A percentile compares a stretch with the other conserved stretches of the same genome.
Evolutionary conservation across 2,113 vertebrate genomes (phyloP).

Genomic region (Crotalus helleri): DNA sequence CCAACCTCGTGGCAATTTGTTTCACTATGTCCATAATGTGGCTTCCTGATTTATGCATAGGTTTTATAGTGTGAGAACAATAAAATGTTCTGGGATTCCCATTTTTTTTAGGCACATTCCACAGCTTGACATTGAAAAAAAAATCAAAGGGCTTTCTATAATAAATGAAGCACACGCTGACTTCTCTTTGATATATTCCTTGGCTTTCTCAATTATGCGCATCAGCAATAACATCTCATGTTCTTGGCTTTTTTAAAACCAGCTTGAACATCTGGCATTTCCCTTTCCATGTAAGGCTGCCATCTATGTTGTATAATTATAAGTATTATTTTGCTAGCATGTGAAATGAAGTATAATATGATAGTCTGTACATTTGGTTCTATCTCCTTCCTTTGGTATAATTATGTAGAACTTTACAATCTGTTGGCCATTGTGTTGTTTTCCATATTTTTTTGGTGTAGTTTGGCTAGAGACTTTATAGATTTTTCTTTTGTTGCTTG

Average conservation of each 20-base stretch:
- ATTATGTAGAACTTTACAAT: background rate
- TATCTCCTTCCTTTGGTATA: background rate
- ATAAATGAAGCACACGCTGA: background rate
- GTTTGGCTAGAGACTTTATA: background rate
- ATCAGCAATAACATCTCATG: background rate
- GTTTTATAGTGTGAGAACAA: background rate
- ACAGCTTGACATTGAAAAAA: background rate
- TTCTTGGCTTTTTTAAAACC: background rate
- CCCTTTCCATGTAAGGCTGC: background rate
- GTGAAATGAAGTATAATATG: background rate
- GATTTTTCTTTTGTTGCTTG: background rate
- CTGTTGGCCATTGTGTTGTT: background rate
- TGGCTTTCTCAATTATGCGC: background rate
- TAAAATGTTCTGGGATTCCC: background rate
- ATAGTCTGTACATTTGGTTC: background rate
- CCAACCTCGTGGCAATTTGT: background rate
- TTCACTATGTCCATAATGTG: background rate
- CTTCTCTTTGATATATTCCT: background rate
- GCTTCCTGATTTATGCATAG: background rate
- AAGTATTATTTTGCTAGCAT: background rate
- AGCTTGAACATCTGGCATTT: background rate
- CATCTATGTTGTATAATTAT: background rate
- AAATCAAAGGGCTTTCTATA: background rate
- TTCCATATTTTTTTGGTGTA: background rate
- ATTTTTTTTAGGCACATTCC: background rate